These are phyloP conservation scores for Leptopterna dolabrata DNA, from an alignment of 2,888 invertebrate species.

Conservation along the genomic window DNA sequence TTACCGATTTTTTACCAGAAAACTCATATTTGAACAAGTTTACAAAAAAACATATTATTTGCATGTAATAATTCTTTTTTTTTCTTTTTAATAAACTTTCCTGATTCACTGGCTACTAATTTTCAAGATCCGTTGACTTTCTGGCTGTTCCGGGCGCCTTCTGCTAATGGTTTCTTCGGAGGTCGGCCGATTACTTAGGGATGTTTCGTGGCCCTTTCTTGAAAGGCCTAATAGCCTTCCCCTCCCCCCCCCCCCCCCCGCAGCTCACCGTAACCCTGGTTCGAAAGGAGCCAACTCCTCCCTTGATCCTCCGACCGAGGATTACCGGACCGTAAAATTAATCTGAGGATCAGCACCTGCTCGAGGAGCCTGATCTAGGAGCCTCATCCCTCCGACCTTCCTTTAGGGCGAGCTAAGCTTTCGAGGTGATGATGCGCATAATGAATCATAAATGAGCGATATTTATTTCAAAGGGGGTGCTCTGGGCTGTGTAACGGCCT, in stretches of 20 bases:
- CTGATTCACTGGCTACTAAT: not conserved
- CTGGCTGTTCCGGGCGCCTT: not conserved
- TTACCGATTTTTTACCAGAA: too few species aligned
- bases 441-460: conserved; percentile 43
- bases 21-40: too few species aligned
- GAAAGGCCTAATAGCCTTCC: too few species aligned
- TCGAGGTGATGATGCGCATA: conserved; percentile 17
- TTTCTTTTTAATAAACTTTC: too few species aligned
- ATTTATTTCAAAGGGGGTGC: conserved; percentile 32
- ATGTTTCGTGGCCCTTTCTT: not conserved
- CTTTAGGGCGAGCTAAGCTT: not conserved
- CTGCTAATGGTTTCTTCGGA: not conserved
- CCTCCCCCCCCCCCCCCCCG: not conserved
- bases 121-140: not conserved
- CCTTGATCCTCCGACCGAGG: not conserved
- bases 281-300: not conserved
- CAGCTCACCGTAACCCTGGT: too few species aligned
- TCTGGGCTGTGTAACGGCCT: conserved; percentile 17
- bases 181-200: not conserved
- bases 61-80: too few species aligned
- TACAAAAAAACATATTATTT: too few species aligned
- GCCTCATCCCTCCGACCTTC: not conserved
- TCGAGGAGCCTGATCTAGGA: not conserved
- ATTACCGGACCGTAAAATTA: conserved; percentile 49
- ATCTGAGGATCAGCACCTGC: conserved; percentile 49